Evolutionary conservation across 2,113 vertebrate species (phyloP).

Genomic region (Columba livia): DNA sequence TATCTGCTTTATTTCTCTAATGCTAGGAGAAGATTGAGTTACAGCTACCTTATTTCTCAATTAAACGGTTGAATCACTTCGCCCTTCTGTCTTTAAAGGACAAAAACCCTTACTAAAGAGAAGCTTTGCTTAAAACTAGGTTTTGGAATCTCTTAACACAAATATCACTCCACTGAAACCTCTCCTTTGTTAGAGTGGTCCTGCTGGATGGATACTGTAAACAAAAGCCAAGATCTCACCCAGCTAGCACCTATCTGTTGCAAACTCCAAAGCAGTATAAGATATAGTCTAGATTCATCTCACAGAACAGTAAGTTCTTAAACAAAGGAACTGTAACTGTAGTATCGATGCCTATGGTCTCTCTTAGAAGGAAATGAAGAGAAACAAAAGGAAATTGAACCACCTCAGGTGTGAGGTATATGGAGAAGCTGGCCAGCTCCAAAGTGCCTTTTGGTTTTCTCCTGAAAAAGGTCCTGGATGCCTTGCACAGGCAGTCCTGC

Average conservation of each 20-base stretch:
- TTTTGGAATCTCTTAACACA: background rate
- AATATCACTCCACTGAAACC: background rate
- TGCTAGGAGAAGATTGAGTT: background rate
- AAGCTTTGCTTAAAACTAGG: background rate
- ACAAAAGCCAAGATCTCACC: background rate
- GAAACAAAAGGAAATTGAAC: background rate
- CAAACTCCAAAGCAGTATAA: background rate
- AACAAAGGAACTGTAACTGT: background rate
- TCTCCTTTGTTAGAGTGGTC: background rate
- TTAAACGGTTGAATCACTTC: background rate
- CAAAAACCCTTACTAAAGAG: background rate
- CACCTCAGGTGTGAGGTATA: background rate
- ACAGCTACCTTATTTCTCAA: background rate
- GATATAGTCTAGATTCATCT: background rate
- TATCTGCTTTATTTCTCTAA: background rate
- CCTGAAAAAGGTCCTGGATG: background rate
- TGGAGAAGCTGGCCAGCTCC: background rate
- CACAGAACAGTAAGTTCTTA: background rate
- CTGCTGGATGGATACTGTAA: background rate
- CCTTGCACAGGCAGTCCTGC: background rate
- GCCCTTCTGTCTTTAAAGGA: background rate
- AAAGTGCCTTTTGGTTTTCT: background rate
- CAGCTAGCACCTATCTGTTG: accelerated
- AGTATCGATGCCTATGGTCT: too few species aligned
- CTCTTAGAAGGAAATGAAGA: background rate